Base-by-base conservation (phyloP, 2,888 invertebrate species). In the Siphonodentalium dalli region DNA sequence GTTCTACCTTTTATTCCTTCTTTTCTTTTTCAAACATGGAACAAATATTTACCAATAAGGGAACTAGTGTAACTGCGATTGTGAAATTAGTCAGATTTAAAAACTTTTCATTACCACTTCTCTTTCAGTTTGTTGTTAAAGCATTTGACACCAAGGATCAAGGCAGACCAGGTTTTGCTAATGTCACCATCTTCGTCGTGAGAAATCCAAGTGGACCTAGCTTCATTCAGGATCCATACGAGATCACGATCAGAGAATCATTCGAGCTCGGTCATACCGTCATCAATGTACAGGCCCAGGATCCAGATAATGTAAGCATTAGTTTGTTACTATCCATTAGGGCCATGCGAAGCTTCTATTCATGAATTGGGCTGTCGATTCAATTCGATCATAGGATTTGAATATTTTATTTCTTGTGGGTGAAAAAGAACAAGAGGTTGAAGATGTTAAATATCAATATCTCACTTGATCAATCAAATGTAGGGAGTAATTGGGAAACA, bases 111-210 rank as follows among this genome's bases (percentile, higher is more conserved):
- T 23, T 33, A 37, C 11, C 40, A n/a, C 24, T 40, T 39, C 5
- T 35, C 29, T 46, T 48, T 9, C 58, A 73, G 73, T 63, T 71
- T 34, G 26, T 56, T 53, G 68, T 71, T 1, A 29, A 29, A 5
- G 61, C 66, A 1, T 66, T 65, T 51, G 76, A 78, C 52, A 37
- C 39, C 6, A 73, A 68, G 2, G 68, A 64, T n/a, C 69, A 72
- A 15, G 47, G 44, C 3, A 66, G 66, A 18, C 38, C 54, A n/a
- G 51, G 63, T 18, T 62, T 49, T 34, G 74, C 71, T 23, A 57
- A 47, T 33, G 72, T 76, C 5, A 59, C 54, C 0, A 60, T 79
- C 3, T 40, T 41, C 23, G 74, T 79, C 3, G 59, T 31, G 2
- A 66, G 74, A 15, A 79, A 79, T 51, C 68, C 63, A 11, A 48